Base-by-base conservation (phyloP, 2,113 vertebrate genomes). In the Fulica atra region DNA sequence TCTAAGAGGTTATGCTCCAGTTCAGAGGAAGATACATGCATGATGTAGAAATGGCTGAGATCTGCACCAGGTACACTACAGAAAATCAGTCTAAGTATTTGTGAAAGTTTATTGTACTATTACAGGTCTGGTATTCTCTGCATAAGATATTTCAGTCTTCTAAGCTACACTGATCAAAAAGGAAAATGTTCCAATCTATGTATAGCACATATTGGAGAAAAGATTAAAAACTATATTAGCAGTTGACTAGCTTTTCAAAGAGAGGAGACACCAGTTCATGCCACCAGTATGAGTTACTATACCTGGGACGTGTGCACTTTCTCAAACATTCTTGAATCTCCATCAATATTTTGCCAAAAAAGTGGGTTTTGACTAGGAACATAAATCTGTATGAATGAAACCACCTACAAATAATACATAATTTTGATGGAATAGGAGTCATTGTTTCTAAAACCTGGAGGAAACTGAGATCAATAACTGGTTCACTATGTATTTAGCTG, bases 301-400 rank as follows among this genome's bases (percentile, higher is more conserved):
- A 79, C 14, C n/a, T 40, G 31, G 25, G 56, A 50, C 0, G 3
- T 11, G 9, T 40, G 24, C 25, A 18, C 54, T 61, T 76, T 66
- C 20, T 31, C 31, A 82, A 66, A n/a, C 5, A 6, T 72, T 56
- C n/a, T 66, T 54, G 1, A 6, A n/a, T 11, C 13, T 59, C 10
- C 5, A 25, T 26, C 12, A 46, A 56, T 46, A 64, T 66, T 86
- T 59, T 59, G 33, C 8, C 3, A 68, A 63, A 84, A 46, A 87
- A 26, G 1, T 1, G 2, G 3, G 2, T 1, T 46, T 81, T 70
- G 13, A 28, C 24, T 50, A 40, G 38, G 42, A 79, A 40, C 1
- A 7, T 48, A 35, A 36, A 29, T 16, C 26, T 46, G 10, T 17
- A 25, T 15, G 26, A 79, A 46, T 28, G 10, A 86, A 73, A 70